Evolutionary conservation across 2,888 invertebrate species (phyloP).

Genomic region (Hemicrepidius hirtus): DNA sequence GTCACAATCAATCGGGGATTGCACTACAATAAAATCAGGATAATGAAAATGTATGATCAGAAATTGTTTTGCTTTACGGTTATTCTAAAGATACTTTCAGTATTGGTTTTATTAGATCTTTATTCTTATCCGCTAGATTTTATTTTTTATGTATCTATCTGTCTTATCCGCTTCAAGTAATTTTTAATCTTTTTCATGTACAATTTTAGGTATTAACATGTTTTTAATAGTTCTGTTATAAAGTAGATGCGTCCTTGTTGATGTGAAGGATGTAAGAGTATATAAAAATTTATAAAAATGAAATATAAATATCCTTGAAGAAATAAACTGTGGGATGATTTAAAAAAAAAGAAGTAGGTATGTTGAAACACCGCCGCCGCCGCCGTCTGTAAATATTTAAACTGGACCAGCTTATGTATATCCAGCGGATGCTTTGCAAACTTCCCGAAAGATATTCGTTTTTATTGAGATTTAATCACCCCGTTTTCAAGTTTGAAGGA

Average conservation of each 20-base stretch:
- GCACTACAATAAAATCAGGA: conserved; percentile 36
- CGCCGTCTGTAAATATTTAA: conserved; percentile 9
- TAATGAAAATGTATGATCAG: conserved; percentile 33
- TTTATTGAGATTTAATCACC: conserved; percentile 14
- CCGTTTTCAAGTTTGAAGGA: background rate
- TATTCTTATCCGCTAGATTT: background rate
- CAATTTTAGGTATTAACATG: too few species aligned
- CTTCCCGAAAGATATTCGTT: background rate
- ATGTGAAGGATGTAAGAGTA: too few species aligned
- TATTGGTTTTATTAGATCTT: background rate
- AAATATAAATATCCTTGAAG: conserved; percentile 2
- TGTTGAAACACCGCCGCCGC: background rate
- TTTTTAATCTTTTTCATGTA: too few species aligned
- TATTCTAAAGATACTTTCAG: conserved; percentile 3
- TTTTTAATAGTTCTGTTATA: too few species aligned
- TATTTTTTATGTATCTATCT: too few species aligned
- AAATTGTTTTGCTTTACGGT: conserved; percentile 15
- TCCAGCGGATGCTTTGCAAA: conserved; percentile 4
- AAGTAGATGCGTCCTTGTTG: too few species aligned
- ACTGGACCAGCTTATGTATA: conserved; percentile 5
- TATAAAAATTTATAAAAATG: background rate
- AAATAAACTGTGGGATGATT: background rate
- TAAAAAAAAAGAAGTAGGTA: background rate
- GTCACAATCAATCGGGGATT: conserved; percentile 42
- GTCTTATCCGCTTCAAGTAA: too few species aligned